phyloP scores from a whole-genome alignment of 2,888 invertebrate genomes.

The Mythimna albipuncta region DNA sequence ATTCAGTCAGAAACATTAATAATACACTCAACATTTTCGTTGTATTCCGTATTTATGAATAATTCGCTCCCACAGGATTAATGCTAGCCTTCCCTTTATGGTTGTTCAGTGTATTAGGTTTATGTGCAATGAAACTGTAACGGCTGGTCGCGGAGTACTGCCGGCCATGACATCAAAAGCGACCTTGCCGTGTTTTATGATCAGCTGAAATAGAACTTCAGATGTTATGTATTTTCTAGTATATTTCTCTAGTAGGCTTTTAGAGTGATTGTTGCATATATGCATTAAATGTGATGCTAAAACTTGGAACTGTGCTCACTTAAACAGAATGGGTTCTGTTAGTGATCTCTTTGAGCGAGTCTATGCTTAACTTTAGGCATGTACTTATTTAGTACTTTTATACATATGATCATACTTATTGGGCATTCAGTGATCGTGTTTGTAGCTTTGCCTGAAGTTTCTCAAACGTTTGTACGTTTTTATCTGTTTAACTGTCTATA shows the following conservation, averaged over 20 bases:
- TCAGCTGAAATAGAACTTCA: slow-evolving; percentile 23
- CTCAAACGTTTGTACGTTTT: background rate
- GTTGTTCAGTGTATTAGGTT: slow-evolving; percentile 58
- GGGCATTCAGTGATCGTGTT: background rate
- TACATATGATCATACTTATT: background rate
- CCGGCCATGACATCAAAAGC: slow-evolving; percentile 40
- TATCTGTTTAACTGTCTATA: background rate
- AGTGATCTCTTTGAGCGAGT: no score
- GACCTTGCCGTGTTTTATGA: slow-evolving; percentile 56
- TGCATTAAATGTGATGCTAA: background rate
- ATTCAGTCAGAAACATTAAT: slow-evolving; percentile 11
- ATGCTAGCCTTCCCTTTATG: slow-evolving; percentile 50
- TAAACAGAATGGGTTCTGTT: no score
- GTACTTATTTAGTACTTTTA: background rate
- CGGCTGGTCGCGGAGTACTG: slow-evolving; percentile 39
- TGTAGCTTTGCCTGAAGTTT: background rate
- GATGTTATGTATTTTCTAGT: slow-evolving; percentile 21
- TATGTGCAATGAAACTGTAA: slow-evolving; percentile 59
- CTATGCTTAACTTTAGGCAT: background rate
- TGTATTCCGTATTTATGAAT: slow-evolving; percentile 34
- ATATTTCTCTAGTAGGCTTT: slow-evolving; percentile 16
- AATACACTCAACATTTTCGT: slow-evolving; percentile 25
- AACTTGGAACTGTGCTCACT: background rate
- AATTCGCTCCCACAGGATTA: slow-evolving; percentile 46
- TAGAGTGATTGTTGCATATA: slow-evolving; percentile 17